Evolutionary conservation across 1,140 invertebrate species (phyloP).

Genomic region (Caenorhabditis remanei): DNA sequence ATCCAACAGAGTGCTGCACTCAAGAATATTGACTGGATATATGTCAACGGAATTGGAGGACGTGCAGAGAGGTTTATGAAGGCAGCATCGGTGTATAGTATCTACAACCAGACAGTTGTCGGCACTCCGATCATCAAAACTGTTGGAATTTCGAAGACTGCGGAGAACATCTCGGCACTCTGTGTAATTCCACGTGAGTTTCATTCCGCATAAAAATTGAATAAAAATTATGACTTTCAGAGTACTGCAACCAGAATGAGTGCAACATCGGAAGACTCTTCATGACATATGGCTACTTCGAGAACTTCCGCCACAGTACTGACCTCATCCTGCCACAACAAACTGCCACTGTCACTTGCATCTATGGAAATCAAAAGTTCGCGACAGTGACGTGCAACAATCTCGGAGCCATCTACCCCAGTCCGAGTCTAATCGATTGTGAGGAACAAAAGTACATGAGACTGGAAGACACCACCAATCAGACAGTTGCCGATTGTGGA

Average conservation of each 20-base stretch:
- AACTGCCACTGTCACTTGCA: not conserved
- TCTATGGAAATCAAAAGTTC: not conserved
- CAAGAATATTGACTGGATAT: not conserved
- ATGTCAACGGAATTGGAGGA: not conserved
- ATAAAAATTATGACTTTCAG: not conserved
- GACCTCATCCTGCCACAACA: not conserved
- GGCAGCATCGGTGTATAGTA: not conserved
- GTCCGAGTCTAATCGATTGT: not conserved
- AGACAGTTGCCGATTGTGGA: not conserved
- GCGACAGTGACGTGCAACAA: not conserved
- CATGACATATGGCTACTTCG: not conserved
- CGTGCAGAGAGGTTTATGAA: not conserved
- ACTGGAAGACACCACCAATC: not conserved
- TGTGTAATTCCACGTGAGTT: conserved; percentile 7
- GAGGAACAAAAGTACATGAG: not conserved
- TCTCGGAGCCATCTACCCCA: not conserved
- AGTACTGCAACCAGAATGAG: not conserved
- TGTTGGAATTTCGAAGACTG: conserved; percentile 1
- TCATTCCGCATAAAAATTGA: not conserved
- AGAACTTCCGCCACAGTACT: not conserved
- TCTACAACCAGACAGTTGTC: not conserved
- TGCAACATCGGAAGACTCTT: not conserved
- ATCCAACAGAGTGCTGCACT: conserved; percentile 11
- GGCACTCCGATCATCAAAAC: not conserved
- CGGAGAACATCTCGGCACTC: not conserved